Evolutionary conservation across 2,113 vertebrate genomes (phyloP).

Genomic region (Sapajus apella): DNA sequence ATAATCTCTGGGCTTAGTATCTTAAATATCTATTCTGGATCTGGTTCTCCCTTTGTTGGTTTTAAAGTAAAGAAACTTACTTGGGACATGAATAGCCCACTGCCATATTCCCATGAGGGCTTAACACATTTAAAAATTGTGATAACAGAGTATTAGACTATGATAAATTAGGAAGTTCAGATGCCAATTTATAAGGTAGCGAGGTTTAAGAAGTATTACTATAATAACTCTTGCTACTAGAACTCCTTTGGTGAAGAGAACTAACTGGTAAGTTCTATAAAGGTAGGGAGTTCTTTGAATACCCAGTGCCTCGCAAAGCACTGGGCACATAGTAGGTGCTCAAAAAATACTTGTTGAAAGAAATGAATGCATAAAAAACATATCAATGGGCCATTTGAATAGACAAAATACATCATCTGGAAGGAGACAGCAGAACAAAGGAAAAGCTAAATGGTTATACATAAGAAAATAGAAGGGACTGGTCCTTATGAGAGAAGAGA

Average conservation of each 20-base stretch:
- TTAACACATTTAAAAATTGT: slow-evolving; percentile 43
- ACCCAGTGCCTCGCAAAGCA: background rate
- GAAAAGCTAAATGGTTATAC: background rate
- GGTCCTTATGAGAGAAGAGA: background rate
- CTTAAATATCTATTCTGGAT: background rate
- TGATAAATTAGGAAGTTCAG: slow-evolving; percentile 24
- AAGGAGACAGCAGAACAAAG: background rate
- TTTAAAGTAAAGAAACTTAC: slow-evolving; percentile 19
- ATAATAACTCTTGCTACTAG: background rate
- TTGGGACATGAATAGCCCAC: background rate
- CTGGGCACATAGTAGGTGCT: background rate
- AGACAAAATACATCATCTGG: background rate
- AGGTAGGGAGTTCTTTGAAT: background rate
- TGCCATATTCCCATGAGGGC: background rate
- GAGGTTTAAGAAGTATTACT: slow-evolving; percentile 38
- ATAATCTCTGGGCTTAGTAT: background rate
- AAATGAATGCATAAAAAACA: background rate
- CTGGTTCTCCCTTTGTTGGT: background rate
- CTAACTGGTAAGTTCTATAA: background rate
- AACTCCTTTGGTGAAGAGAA: slow-evolving; percentile 32
- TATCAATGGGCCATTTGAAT: background rate
- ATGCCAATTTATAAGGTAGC: background rate
- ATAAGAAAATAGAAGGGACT: background rate
- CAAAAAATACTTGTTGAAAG: background rate
- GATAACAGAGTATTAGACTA: slow-evolving; percentile 1